A percentile compares a stretch with the other conserved stretches of the same genome.
Evolutionary conservation across 2,888 invertebrate genomes (phyloP).

Genomic region (Aphodius granarius): DNA sequence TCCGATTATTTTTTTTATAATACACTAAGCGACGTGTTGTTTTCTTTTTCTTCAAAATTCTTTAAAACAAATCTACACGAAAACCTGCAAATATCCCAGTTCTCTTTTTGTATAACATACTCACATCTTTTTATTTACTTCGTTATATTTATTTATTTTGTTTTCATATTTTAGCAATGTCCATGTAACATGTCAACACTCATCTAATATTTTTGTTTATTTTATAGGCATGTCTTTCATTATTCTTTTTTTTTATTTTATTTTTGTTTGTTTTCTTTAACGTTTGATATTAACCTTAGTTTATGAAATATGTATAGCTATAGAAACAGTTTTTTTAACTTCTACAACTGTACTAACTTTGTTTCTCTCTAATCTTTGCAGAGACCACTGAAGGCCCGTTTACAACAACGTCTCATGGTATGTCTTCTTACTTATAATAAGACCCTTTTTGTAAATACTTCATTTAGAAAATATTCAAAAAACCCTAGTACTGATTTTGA

Average conservation of each 20-base stretch:
- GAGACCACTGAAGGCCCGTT: constrained; percentile 46
- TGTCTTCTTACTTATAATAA: not conserved
- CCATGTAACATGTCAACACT: not conserved
- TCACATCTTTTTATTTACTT: no score
- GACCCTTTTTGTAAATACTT: not conserved
- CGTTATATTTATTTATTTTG: no score
- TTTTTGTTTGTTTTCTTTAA: not conserved
- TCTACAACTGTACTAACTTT: constrained; percentile 17
- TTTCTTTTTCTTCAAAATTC: not conserved
- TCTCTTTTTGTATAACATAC: not conserved
- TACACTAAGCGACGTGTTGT: not conserved
- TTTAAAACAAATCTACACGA: not conserved
- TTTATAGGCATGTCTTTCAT: not conserved
- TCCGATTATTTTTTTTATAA: not conserved
- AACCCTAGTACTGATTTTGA: not conserved
- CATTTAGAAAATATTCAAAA: not conserved
- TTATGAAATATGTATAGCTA: not conserved
- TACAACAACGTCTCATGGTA: constrained; percentile 37
- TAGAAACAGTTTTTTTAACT: not conserved
- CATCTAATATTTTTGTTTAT: not conserved
- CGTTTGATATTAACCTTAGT: not conserved
- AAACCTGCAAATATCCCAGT: not conserved
- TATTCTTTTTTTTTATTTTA: not conserved
- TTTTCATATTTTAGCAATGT: no score
- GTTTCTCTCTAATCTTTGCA: constrained; percentile 43